Evolutionary conservation across 2,888 invertebrate genomes (phyloP), one percentile per base, ranked within the genome.

Genomic region (Drosophila eohydei): DNA sequence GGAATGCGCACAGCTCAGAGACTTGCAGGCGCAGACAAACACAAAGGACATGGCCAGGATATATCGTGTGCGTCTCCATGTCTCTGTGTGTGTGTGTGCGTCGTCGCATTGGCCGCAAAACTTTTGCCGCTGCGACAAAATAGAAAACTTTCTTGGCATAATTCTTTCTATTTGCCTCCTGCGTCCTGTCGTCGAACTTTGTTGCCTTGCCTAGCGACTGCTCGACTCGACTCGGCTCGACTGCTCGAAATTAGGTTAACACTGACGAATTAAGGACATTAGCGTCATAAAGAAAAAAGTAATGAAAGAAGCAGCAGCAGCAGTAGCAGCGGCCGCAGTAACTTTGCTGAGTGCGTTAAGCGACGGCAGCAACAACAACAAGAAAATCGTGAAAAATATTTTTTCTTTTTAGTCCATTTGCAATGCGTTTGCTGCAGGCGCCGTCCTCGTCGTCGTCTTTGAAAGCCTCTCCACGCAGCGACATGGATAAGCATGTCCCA

Each of bases 231-330:
- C 63, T 62, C 71, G 80, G 68, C 75, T 71, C 74, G 76, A 58
- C 77, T 76, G 69, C 61, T 62, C 74, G 81, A 87, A 87, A 87
- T 87, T 87, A 87, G 87, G 87, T 87, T 87, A 87, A 90, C 87
- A 87, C 87, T 87, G 87, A 87, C 87, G 87, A 87, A 87, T 87
- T 87, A 87, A 90, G 87, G 90, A 88, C 87, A 87, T 87, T 87
- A 87, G 87, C 90, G 87, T 87, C 87, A 87, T 88, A 87, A 84
- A 89, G 89, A 90, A 90, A 88, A 86, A 90, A 86, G 89, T 86
- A 88, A 86, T 89, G 89, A 83, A 88, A 85, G 78, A 72, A 82
- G 78, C 84, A 80, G 71, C 71, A 74, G 72, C 70, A 84, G 74
- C 73, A 78, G 76, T 77, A 73, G 70, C 72, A 52, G 66, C 43